Percentiles rank a stretch among this genome's conserved stretches.
Conservation (phyloP, 2,888 invertebrate species). For the Thecocarcelia acutangulata region DNA sequence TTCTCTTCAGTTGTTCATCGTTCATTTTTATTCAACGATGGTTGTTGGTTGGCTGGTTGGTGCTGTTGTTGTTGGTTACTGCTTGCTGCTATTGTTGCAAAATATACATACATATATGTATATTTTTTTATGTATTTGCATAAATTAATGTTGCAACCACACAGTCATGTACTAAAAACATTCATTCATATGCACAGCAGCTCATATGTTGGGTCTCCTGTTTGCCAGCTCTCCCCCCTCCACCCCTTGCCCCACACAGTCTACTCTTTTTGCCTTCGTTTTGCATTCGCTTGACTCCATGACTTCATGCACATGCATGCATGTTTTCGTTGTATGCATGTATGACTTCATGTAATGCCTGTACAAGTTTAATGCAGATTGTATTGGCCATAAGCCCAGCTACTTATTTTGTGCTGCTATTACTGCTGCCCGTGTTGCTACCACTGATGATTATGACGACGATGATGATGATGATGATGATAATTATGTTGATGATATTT, state of each 20-base stretch:
- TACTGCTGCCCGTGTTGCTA: neutral
- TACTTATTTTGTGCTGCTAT: constrained; percentile 16
- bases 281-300: constrained; percentile 7
- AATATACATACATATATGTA: neutral
- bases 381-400: constrained; percentile 40
- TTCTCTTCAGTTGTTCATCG: constrained; percentile 8
- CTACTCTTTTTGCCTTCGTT: constrained; percentile 1
- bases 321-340: constrained; percentile 28
- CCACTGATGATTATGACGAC: neutral
- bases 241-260: neutral
- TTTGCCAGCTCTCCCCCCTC: neutral
- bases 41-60: too few relatives aligned
- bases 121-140: constrained; percentile 58
- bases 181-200: constrained; percentile 37
- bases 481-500: constrained; percentile 62
- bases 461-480: constrained; percentile 23
- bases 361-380: constrained; percentile 8
- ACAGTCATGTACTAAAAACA: constrained; percentile 39
- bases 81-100: constrained; percentile 60
- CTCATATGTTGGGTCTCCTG: constrained; percentile 35
- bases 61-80: constrained; percentile 5
- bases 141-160: constrained; percentile 70
- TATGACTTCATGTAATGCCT: constrained; percentile 39
- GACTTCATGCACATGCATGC: constrained; percentile 39
- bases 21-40: constrained; percentile 40